Base-by-base conservation (phyloP, 2,888 invertebrate species). In the Ophraella communa region DNA sequence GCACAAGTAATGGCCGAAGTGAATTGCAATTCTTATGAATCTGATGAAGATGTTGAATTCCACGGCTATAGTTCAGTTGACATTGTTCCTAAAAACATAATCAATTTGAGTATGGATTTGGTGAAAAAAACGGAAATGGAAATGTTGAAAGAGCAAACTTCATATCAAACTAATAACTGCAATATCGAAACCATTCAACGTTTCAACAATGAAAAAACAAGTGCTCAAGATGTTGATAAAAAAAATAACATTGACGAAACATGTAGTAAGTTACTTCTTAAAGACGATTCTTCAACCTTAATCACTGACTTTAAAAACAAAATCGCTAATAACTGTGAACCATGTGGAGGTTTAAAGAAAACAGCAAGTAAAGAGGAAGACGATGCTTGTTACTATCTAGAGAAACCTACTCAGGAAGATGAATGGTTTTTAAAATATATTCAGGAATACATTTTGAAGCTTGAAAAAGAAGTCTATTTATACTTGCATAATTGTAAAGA, bases 1-100 rank as follows among this genome's bases (percentile, higher is more conserved):
- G 78, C 77, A 54, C 70, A 77, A 60, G 77, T 77, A 71, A 72
- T 77, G 62, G 64, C 75, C n/a, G 72, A 70, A 57, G 65, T 78
- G 5, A 72, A 77, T 64, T 76, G 73, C 60, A 71, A 76, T 68
- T 71, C 72, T 0, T 77, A 78, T 55, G 75, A 72, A 60, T 71
- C 68, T 10, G 67, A 69, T 62, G 64, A 67, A 24, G 71, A 73
- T 18, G 59, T 57, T 24, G 67, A 62, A 60, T 52, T 60, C 18
- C 52, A 27, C 14, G 60, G 52, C 23, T 60, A 49, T 44, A 60
- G 52, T 47, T 61, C 62, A 21, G 45, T 33, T 35, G 57, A 57
- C 10, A 18, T 33, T 2, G 23, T 33, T 8, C 35, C 57, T 20
- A 45, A 57, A 17, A 20, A 57, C 4, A 14, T 27, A 8, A n/a